These are phyloP conservation scores for Sclerurus mexicanus DNA, from an alignment of 2,113 vertebrate genomes.

Conservation along the genomic window DNA sequence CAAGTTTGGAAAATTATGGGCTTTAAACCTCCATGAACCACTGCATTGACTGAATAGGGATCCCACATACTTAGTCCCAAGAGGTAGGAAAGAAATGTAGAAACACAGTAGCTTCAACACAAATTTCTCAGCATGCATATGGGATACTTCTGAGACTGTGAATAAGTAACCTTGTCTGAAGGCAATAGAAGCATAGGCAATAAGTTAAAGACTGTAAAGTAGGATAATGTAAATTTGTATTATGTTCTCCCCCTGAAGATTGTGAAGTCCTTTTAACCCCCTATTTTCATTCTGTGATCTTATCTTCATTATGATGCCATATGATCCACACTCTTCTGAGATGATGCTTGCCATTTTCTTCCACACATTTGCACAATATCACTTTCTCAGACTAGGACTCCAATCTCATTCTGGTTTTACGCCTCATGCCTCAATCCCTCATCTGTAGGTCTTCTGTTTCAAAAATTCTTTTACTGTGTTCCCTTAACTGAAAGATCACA, in stretches of 20 bases:
- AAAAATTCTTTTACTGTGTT: rapidly evolving
- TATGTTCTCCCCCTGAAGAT: not conserved
- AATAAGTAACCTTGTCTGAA: not conserved
- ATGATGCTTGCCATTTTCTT: not conserved
- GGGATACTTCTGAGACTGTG: not conserved
- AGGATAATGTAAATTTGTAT: not conserved
- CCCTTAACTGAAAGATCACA: not conserved
- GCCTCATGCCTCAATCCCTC: rapidly evolving
- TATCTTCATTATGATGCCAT: not conserved
- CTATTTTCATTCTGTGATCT: not conserved
- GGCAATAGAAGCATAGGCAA: not conserved
- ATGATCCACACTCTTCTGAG: not conserved
- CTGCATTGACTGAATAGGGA: not conserved
- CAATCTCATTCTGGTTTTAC: not conserved
- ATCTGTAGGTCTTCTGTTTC: not conserved
- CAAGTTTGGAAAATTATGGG: not conserved
- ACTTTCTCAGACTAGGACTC: not conserved
- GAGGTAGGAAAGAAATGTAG: not conserved
- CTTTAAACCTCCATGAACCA: not conserved
- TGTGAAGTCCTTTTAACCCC: not conserved
- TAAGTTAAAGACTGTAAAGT: not conserved
- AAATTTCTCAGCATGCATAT: not conserved
- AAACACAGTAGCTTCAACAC: not conserved
- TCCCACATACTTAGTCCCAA: not conserved
- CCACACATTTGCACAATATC: not conserved